phyloP scores from a whole-genome alignment of 2,113 vertebrate species.

The mouse (Mus musculus) region DNA sequence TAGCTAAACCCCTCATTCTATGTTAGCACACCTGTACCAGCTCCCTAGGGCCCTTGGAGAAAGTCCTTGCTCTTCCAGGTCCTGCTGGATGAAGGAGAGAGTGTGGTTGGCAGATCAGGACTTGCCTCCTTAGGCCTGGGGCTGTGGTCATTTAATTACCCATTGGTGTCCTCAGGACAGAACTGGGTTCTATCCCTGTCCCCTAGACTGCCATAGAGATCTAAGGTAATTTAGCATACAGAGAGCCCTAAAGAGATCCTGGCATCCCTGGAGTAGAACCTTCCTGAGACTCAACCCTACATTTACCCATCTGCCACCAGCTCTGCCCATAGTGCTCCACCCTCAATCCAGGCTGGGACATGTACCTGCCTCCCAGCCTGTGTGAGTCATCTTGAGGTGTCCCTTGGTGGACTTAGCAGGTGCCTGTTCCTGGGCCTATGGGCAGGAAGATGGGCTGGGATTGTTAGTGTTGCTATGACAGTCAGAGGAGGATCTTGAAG shows the following conservation, averaged over 20 bases:
- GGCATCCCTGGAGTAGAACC: not conserved
- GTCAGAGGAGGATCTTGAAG: not conserved
- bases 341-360: not conserved
- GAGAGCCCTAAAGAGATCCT: not conserved
- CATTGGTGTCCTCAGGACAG: fast-evolving
- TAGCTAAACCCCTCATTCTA: not conserved
- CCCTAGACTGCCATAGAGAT: not conserved
- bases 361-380: not conserved
- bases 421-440: not conserved
- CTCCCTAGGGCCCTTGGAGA: not conserved
- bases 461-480: not conserved
- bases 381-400: not conserved
- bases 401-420: not conserved
- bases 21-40: not conserved
- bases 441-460: no score
- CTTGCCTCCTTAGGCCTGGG: not conserved
- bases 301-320: not conserved
- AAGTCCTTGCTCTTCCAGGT: not conserved
- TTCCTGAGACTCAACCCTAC: not conserved
- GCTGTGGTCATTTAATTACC: not conserved
- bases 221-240: not conserved
- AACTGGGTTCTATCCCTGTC: not conserved
- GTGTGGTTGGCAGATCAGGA: not conserved
- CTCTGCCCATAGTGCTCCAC: not conserved
- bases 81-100: not conserved